Evolutionary conservation across 2,113 vertebrate genomes (phyloP), one percentile per base, ranked within the genome.

Genomic region (Sula dactylatra): DNA sequence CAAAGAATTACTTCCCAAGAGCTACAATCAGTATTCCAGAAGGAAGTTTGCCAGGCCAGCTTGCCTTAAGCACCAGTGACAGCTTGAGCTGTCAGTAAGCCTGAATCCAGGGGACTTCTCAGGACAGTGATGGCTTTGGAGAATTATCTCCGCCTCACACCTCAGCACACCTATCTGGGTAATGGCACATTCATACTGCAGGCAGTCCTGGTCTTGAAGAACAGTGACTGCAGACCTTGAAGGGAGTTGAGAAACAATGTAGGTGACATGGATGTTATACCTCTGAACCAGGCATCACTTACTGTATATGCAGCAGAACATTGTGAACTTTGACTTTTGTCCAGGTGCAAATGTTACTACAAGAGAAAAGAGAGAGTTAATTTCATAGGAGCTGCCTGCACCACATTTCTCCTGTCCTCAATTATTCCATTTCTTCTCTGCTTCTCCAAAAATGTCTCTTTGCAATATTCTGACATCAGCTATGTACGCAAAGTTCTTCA

Each of bases 231-330:
- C 31, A 55, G 25, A 42, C 42, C 22, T 50, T 16, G 7, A 77
- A 52, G 16, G 19, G 38, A 36, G 52, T 1, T 45, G 18, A 59
- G 54, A 31, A 58, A 40, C 32, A 27, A 5, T 2, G 6, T 19
- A 64, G 42, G 29, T 22, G 32, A 40, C 25, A 4, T 4, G 5
- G 32, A 29, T 44, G 14, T 55, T 19, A 40, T 10, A 65, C 54
- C 34, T 49, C 25, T 54, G 55, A 86, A 27, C 62, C 49, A 50
- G 18, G 59, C 9, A n/a, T 95, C 86, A 99, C 99, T 99, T 98
- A 99, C 99, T 99, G 99, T 93, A 99, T 95, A 58, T 98, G 98
- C 93, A 99, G 86, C 82, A 99, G 98, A 92, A 99, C 88, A 3
- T 98, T 98, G 97, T 99, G 99, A 84, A 99, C 98, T 96, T 98